phyloP scores from a whole-genome alignment of 2,888 invertebrate genomes.

The Fragum fragum region DNA sequence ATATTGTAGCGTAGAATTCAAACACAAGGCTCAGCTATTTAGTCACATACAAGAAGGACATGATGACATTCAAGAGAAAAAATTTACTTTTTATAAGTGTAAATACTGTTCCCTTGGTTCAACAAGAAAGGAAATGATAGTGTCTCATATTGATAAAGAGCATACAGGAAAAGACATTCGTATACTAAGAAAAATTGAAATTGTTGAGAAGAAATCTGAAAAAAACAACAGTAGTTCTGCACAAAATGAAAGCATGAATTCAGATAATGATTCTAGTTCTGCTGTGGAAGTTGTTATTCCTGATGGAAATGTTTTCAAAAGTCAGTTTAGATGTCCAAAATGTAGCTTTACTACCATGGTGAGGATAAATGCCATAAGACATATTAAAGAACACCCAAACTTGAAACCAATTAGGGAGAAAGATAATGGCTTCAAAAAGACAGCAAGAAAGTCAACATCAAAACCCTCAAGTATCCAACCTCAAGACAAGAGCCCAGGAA shows the following conservation, averaged over 20 bases:
- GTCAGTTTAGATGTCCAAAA: constrained; percentile 72
- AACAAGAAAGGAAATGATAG: constrained; percentile 68
- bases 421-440: constrained; percentile 31
- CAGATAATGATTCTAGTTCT: background rate
- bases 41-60: constrained; percentile 59
- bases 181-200: constrained; percentile 66
- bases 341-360: constrained; percentile 71
- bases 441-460: constrained; percentile 59
- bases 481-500: background rate
- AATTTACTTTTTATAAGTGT: constrained; percentile 67
- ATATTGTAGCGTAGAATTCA: constrained; percentile 63
- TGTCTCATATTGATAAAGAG: constrained; percentile 62
- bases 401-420: constrained; percentile 58
- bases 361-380: constrained; percentile 67
- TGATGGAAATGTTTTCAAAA: constrained; percentile 72
- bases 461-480: background rate
- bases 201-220: background rate
- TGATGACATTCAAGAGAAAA: constrained; percentile 54
- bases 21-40: constrained; percentile 61
- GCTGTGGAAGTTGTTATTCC: constrained; percentile 64
- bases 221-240: background rate
- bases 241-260: background rate
- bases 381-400: constrained; percentile 69
- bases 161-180: constrained; percentile 61
- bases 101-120: constrained; percentile 69